Percentiles rank a stretch among this genome's conserved stretches.
Evolutionary conservation across 2,888 invertebrate species (phyloP).

Genomic region (Thysanoteuthis rhombus): DNA sequence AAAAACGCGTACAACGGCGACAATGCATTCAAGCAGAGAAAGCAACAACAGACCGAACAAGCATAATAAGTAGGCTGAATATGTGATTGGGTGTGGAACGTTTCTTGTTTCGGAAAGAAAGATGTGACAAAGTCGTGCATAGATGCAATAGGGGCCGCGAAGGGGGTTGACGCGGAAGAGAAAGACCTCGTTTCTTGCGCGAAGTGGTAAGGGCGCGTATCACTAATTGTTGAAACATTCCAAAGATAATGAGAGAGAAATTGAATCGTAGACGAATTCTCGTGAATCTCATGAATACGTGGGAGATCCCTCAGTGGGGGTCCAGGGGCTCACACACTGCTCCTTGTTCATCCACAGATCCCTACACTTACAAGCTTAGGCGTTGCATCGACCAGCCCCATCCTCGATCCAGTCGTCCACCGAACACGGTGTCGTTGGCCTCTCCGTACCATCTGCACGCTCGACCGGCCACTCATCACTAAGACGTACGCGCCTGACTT

Average conservation of each 20-base stretch:
- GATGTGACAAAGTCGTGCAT: not conserved
- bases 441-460: not conserved
- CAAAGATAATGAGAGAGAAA: not conserved
- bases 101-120: not conserved
- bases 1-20: no score
- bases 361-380: not conserved
- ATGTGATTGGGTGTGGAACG: not conserved
- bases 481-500: conserved; percentile 12
- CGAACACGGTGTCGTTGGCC: not conserved
- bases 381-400: not conserved
- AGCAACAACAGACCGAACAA: not conserved
- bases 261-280: not conserved
- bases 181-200: not conserved
- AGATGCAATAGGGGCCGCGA: not conserved
- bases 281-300: not conserved
- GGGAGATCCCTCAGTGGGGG: not conserved
- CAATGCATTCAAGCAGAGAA: not conserved
- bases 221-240: not conserved
- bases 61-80: not conserved
- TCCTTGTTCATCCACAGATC: not conserved
- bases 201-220: not conserved
- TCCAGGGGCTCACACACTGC: not conserved
- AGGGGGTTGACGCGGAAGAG: not conserved
- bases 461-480: not conserved
- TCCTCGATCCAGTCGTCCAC: not conserved